Conservation (phyloP, 2,797 vertebrate genomes). For the Takifugu ocellatus region DNA sequence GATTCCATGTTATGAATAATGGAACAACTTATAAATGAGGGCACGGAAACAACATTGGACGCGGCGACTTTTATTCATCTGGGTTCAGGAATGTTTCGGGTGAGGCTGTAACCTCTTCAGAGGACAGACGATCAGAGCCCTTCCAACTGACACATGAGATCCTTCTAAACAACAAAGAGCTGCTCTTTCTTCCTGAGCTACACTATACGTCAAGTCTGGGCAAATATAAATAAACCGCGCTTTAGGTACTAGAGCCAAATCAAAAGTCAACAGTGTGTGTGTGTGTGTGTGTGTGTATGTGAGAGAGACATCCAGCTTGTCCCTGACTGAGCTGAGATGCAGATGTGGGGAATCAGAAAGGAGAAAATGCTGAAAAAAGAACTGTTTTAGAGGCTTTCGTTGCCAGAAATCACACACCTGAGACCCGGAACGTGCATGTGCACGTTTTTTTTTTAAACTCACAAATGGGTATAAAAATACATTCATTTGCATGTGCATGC, state of each 20-base stretch:
- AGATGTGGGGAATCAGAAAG: conserved; percentile 31
- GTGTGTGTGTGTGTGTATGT: too few relatives aligned
- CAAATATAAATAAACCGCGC: conserved; percentile 19
- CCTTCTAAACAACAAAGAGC: conserved; percentile 23
- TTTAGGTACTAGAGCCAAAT: conserved; percentile 4
- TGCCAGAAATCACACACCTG: conserved; percentile 71
- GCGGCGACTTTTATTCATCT: conserved; percentile 56
- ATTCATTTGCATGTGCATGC: conserved; percentile 15
- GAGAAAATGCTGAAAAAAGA: conserved; percentile 35
- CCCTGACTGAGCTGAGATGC: conserved; percentile 29
- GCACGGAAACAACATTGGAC: conserved; percentile 45
- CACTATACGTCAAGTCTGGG: conserved; percentile 1
- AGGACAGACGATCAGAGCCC: conserved; percentile 27
- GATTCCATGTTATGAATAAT: conserved; percentile 70
- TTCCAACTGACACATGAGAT: conserved; percentile 23
- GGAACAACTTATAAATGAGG: conserved; percentile 62
- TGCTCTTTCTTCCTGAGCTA: not conserved
- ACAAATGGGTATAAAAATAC: conserved; percentile 13
- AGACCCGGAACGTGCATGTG: conserved; percentile 49
- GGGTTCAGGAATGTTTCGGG: conserved; percentile 26
- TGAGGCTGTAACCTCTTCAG: conserved; percentile 38
- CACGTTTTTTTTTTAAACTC: conserved; percentile 20
- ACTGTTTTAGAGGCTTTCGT: conserved; percentile 57
- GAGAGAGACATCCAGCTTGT: conserved; percentile 26
- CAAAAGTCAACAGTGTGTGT: conserved; percentile 11